Base-by-base conservation (phyloP, 2,797 vertebrate species). In the Anisognathus igniventris region DNA sequence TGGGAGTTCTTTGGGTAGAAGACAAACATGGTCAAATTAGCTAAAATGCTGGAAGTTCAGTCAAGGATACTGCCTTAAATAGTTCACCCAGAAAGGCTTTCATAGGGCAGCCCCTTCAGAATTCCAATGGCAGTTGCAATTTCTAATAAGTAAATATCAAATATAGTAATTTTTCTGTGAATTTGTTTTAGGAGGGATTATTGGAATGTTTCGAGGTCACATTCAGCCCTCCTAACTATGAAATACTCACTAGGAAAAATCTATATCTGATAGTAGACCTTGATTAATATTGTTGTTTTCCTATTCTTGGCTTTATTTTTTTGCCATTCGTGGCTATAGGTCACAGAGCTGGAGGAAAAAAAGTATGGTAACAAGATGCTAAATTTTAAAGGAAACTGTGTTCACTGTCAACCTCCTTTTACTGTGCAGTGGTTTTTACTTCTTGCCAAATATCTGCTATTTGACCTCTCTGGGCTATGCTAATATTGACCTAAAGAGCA, bases 51-150 rank as follows among this genome's bases (percentile, higher is more conserved):
- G 81, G 44, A 94, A 95, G 95, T 97, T 97, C 95, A 94, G 68
- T 84, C 93, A 86, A 93, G 95, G 95, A 94, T 92, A 93, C 66
- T 68, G 92, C 91, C 92, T 89, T 85, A 94, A 96, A 93, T 93
- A 96, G 90, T 86, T 83, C 79, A 74, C 58, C 79, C 84, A 86
- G 88, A 80, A 92, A 70, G 88, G 37, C 68, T 89, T 89, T 93
- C 66, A 74, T 92, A 79, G 71, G 77, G 89, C 81, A 92, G 81
- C 72, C 72, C 57, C 89, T 84, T 86, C 68, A 93, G 72, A 93
- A 96, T 82, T 95, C 88, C 73, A 54, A 25, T 15, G 84, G 65
- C 66, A 85, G 45, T 86, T 86, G 48, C 10, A 70, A 54, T 67
- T 90, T 95, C 61, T 90, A 74, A 86, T 92, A 86, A 91, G 57